Conservation (phyloP, 2,888 invertebrate species). For the Chrysolina oricalcia region DNA sequence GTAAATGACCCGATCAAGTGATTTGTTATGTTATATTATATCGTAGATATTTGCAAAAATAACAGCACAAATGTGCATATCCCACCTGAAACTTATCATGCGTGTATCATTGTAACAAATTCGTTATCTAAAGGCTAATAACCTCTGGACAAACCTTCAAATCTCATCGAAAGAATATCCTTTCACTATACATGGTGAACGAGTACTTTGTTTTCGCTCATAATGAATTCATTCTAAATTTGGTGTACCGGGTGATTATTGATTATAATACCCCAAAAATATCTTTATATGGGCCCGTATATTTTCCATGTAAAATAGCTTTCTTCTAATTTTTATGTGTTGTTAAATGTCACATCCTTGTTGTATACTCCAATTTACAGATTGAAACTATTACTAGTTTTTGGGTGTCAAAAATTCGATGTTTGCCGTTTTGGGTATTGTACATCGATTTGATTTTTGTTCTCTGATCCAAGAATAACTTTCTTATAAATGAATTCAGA, state of each 20-base stretch:
- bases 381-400: no score
- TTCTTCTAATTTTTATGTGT: no score
- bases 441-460: no score
- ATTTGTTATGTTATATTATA: slow-evolving; percentile 43
- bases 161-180: slow-evolving; percentile 41
- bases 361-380: no score
- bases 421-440: no score
- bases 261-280: no score
- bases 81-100: slow-evolving; percentile 47
- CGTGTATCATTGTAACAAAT: slow-evolving; percentile 41
- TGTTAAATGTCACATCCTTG: no score
- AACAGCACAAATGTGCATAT: slow-evolving; percentile 44
- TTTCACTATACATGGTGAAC: slow-evolving; percentile 37
- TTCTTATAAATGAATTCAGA: no score
- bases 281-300: no score
- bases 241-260: neutral
- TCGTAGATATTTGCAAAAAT: slow-evolving; percentile 42
- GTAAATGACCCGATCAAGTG: slow-evolving; percentile 53
- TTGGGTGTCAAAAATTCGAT: no score
- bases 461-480: no score
- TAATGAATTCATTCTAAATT: neutral
- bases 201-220: neutral
- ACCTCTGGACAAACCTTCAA: slow-evolving; percentile 44
- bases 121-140: slow-evolving; percentile 46
- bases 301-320: no score